A percentile compares a stretch with the other conserved stretches of the same genome.
Conservation (phyloP, 2,888 invertebrate species). For the Listrodromus nycthemerus region DNA sequence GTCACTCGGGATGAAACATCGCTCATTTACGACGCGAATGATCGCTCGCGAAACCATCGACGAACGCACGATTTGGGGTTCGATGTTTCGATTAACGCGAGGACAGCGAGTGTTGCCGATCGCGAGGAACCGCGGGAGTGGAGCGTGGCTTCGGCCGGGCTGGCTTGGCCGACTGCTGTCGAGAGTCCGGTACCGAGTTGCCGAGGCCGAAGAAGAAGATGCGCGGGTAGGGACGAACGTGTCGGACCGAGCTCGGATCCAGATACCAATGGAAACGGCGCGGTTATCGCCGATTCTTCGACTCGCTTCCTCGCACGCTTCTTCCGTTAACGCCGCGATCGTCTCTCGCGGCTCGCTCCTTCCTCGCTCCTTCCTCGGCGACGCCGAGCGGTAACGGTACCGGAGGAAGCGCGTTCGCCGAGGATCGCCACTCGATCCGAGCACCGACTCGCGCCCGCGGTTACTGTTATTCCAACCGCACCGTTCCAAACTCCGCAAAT, state of each 20-base stretch:
- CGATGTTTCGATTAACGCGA: neutral
- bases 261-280: constrained; percentile 27
- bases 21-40: neutral
- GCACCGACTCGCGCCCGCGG: constrained; percentile 66
- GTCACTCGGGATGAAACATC: too few species aligned
- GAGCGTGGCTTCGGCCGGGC: constrained; percentile 22
- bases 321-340: constrained; percentile 57
- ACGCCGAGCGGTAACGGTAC: constrained; percentile 77
- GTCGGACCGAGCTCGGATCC: constrained; percentile 48
- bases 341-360: constrained; percentile 8
- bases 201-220: constrained; percentile 36
- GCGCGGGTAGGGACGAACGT: constrained; percentile 35
- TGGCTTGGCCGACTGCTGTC: constrained; percentile 18
- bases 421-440: constrained; percentile 49
- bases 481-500: constrained; percentile 51
- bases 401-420: constrained; percentile 71
- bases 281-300: constrained; percentile 53
- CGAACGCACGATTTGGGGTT: neutral
- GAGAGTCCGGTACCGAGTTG: constrained; percentile 27
- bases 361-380: constrained; percentile 25
- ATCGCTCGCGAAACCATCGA: neutral
- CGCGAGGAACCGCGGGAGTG: constrained; percentile 25
- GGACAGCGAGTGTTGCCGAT: constrained; percentile 14
- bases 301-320: constrained; percentile 67
- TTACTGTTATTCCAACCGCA: constrained; percentile 81